Base-by-base conservation (phyloP, 1,140 invertebrate genomes). In the Lutraria rhynchaena region DNA sequence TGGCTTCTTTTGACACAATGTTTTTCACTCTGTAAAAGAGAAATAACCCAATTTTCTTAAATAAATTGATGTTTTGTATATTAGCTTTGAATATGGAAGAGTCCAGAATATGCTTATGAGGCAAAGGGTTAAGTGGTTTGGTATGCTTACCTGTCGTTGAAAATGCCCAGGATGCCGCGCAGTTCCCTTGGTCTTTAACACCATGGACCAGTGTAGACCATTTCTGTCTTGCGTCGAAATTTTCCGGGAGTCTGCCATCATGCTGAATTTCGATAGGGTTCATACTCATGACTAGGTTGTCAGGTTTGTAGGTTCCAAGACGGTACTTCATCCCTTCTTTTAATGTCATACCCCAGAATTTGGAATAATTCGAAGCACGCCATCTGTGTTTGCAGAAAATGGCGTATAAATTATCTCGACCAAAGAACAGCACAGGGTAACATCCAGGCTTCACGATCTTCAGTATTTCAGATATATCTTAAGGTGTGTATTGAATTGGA, bases 131-230 rank as follows among this genome's bases (percentile, higher is more conserved):
- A n/a, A n/a, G n/a, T n/a, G n/a, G n/a, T n/a, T n/a, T n/a, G n/a
- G n/a, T n/a, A n/a, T n/a, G n/a, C 83, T 65, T 83, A 92, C 71
- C 95, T 15, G 95, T 95, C 0, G 97, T 96, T 0, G 96, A 96
- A 46, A 99, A 94, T 0, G 97, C 97, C 98, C 98, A 99, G 0
- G 97, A 98, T 0, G 97, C 94, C 0, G 95, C 97, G 88, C 98
- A 94, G 95, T 97, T 97, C 75, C 96, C 95, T 92, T 99, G 98
- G 92, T 99, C 97, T 15, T 94, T 92, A 13, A 98, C 93, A 0
- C 92, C 93, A 0, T 95, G 94, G 41, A 98, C 95, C 35, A 94
- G 93, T 0, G 93, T 92, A 0, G 94, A 94, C 97, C 97, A 99
- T 55, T 94, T 93, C 0, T 92, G 88, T 1, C 96, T 93, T 0